Base-by-base conservation (phyloP, 2,888 invertebrate genomes). In the Cyclophora punctaria region DNA sequence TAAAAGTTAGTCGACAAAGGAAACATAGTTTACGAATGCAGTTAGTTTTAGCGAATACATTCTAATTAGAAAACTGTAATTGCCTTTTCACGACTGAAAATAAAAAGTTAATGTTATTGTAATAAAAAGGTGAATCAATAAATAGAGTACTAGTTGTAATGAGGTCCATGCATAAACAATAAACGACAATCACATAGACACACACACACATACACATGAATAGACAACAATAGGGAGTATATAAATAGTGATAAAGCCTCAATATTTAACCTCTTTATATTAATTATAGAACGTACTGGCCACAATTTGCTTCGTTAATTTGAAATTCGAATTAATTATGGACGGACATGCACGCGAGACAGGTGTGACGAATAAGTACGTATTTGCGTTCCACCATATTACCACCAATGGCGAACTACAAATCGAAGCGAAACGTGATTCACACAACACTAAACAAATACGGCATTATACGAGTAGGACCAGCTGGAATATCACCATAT, bases 1-100 rank as follows among this genome's bases (percentile, higher is more conserved):
- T 52, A 55, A 62, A 70, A 67, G 57, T 67, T 61, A 40, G 53
- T 48, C 58, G 52, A 56, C 62, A 63, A 60, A 57, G 54, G 37
- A 51, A 53, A 63, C 53, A 62, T 47, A 42, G n/a, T 48, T 51
- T 50, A 40, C 47, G 45, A 48, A 47, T 41, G 41, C 43, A 34
- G 37, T 45, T 37, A 37, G 37, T 37, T 37, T 37, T 37, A 37
- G 5, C 5, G 37, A 5, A 37, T 37, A 37, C 37, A 5, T 37
- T 37, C 4, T 37, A 3, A 44, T 4, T 44, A 20, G 33, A 5
- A 42, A 7, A n/a, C n/a, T 42, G n/a, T 33, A 44, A 44, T 20
- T 44, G 20, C 20, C 20, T 20, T 20, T 20, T 20, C 20, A 20
- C 20, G 2, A 20, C 20, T 20, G 20, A 20, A 20, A 20, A 20